These are phyloP conservation scores for Macroramphosus scolopax DNA, from an alignment of 2,797 vertebrate species.

Conservation along the genomic window DNA sequence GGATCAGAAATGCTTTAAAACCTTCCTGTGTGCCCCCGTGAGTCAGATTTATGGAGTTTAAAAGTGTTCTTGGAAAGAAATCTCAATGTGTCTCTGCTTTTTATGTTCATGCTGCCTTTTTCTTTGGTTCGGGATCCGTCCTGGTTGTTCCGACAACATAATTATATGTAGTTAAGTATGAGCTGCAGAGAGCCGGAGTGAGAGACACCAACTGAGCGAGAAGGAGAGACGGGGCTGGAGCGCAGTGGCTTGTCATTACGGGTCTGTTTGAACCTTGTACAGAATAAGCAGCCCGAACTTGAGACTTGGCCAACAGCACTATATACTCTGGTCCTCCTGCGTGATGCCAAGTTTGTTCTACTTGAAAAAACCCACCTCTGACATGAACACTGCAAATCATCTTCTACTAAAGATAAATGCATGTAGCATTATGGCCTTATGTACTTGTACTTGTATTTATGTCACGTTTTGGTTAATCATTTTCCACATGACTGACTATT, in stretches of 20 bases:
- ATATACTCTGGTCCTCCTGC: constrained; percentile 30
- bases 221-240: constrained; percentile 53
- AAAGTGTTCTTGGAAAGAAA: constrained; percentile 47
- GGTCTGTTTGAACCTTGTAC: constrained; percentile 78
- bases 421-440: constrained; percentile 49
- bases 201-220: constrained; percentile 48
- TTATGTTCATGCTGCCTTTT: constrained; percentile 26
- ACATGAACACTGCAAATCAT: constrained; percentile 64
- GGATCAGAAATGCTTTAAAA: constrained; percentile 21
- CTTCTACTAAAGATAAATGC: constrained; percentile 28
- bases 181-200: constrained; percentile 48
- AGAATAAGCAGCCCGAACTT: constrained; percentile 70
- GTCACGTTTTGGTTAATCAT: no score
- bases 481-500: background rate
- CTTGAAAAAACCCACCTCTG: constrained; percentile 50
- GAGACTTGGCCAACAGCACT: constrained; percentile 45
- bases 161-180: constrained; percentile 78
- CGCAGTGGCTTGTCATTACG: constrained; percentile 78
- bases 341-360: constrained; percentile 60
- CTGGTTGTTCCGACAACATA: constrained; percentile 76
- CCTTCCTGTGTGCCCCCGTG: constrained; percentile 5
- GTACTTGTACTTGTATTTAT: background rate
- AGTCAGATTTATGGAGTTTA: constrained; percentile 38
- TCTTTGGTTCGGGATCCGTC: constrained; percentile 56
- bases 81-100: constrained; percentile 26